Conservation (phyloP, 2,113 vertebrate species). For the Cavia aperea region DNA sequence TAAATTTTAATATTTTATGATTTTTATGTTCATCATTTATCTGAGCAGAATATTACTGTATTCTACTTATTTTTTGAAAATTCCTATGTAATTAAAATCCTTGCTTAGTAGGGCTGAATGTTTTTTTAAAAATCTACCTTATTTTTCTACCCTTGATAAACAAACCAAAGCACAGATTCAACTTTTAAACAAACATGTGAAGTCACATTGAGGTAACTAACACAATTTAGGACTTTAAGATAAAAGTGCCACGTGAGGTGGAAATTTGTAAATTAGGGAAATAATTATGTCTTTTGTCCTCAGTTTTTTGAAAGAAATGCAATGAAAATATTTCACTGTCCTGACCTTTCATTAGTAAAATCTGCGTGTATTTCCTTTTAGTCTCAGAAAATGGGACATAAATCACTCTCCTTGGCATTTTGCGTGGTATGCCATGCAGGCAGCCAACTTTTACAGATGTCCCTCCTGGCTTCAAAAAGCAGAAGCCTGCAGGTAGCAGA, state of each 20-base stretch:
- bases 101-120: not conserved
- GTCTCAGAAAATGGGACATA: constrained; percentile 56
- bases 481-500: constrained; percentile 61
- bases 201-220: not conserved
- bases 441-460: constrained; percentile 71
- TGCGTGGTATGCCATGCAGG: constrained; percentile 45
- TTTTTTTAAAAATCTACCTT: not conserved
- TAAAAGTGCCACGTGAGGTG: not conserved
- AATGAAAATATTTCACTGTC: constrained; percentile 52
- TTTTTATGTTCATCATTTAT: not conserved
- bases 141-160: not conserved
- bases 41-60: not conserved
- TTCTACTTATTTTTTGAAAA: not conserved
- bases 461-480: constrained; percentile 64
- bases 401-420: constrained; percentile 67
- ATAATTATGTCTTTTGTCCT: not conserved
- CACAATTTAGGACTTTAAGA: not conserved
- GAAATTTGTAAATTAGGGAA: constrained; percentile 21
- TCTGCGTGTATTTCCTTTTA: constrained; percentile 43
- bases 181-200: not conserved
- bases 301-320: not conserved
- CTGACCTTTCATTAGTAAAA: constrained; percentile 46
- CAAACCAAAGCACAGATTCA: not conserved
- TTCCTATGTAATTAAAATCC: not conserved
- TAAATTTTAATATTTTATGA: not conserved